Conservation (phyloP, 2,888 invertebrate species). For the Rhagonycha fulva region DNA sequence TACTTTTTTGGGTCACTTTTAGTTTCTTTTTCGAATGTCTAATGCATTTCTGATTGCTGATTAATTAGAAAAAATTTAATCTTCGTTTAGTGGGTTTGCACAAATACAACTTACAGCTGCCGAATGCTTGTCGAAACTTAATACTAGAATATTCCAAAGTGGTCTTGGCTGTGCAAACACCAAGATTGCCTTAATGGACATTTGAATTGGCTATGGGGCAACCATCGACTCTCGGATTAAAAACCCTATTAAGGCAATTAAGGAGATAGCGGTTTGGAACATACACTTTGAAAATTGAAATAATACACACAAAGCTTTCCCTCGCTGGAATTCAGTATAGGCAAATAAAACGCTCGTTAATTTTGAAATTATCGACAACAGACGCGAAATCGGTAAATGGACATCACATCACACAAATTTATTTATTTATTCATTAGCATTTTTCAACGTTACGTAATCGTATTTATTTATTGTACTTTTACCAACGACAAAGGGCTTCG, state of each 20-base stretch:
- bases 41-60: background rate
- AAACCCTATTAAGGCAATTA: slow-evolving; percentile 50
- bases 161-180: slow-evolving; percentile 51
- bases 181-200: slow-evolving; percentile 53
- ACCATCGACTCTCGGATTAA: slow-evolving; percentile 53
- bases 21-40: background rate
- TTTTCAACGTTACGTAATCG: background rate
- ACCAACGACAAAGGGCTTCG: background rate
- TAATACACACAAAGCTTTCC: background rate
- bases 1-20: background rate
- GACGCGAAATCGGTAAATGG: background rate
- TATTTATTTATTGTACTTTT: background rate
- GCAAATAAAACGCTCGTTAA: background rate
- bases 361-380: background rate
- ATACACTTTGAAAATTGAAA: slow-evolving; percentile 16
- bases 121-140: slow-evolving; percentile 16
- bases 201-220: slow-evolving; percentile 50
- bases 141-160: slow-evolving; percentile 30
- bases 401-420: background rate
- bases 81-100: background rate
- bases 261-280: slow-evolving; percentile 33
- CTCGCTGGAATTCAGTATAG: background rate
- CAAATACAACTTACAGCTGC: slow-evolving; percentile 4
- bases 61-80: background rate
- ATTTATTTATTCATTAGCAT: background rate